Percentiles rank a stretch among this genome's conserved stretches.
These are phyloP conservation scores for Geopemphigus sp. DNA, from an alignment of 1,140 invertebrate genomes.

Conservation along the genomic window DNA sequence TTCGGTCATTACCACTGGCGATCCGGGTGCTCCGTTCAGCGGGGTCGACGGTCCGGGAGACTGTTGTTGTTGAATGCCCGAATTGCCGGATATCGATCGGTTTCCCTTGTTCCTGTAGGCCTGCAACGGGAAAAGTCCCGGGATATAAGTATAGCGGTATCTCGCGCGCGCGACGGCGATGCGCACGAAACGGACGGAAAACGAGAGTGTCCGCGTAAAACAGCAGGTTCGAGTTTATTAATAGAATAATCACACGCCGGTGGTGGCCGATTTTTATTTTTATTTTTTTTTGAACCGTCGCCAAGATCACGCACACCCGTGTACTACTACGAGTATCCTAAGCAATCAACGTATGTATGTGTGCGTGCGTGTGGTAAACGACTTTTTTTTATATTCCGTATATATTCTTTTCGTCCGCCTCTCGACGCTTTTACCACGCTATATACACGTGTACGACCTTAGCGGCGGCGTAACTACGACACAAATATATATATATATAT, in stretches of 20 bases:
- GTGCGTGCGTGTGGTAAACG: no score
- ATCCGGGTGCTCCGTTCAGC: conserved; percentile 31
- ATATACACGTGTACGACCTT: background rate
- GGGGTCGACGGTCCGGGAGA: conserved; percentile 38
- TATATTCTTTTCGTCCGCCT: background rate
- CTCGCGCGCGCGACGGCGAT: background rate
- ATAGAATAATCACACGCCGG: background rate
- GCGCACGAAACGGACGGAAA: background rate
- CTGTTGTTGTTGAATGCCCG: conserved; percentile 16
- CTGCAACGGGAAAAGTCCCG: background rate
- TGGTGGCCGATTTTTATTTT: background rate
- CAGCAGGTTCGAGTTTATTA: conserved; percentile 20
- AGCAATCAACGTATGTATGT: background rate
- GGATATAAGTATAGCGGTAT: background rate
- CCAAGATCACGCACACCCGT: conserved; percentile 1
- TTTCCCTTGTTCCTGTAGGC: conserved; percentile 40
- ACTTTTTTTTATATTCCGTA: no score
- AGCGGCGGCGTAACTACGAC: no score
- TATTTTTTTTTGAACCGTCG: conserved; percentile 8
- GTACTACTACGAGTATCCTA: background rate
- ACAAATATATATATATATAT: no score
- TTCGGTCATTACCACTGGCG: conserved; percentile 34
- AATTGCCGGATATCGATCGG: conserved; percentile 34
- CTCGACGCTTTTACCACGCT: no score
- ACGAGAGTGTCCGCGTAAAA: no score